Conservation (phyloP, 1,140 invertebrate species). For the Cydia pomonella region DNA sequence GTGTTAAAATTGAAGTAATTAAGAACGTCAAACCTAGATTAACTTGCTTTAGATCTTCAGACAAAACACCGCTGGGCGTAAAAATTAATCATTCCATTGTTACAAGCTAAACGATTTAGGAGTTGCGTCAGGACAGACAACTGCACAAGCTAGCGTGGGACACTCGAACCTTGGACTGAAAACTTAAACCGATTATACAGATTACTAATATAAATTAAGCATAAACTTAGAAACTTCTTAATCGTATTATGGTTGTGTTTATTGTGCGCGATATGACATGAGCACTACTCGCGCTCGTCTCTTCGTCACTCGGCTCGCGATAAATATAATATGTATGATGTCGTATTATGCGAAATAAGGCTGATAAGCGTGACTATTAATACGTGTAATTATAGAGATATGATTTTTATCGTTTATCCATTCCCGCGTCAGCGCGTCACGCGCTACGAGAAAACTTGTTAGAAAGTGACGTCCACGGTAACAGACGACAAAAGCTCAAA, state of each 20-base stretch:
- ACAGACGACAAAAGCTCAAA: too few species aligned
- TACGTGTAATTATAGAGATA: too few species aligned
- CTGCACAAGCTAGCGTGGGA: constrained; percentile 16
- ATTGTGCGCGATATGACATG: too few species aligned
- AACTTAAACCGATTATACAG: constrained; percentile 25
- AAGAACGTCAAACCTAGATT: constrained; percentile 7
- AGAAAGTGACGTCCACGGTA: too few species aligned
- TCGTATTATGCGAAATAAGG: too few species aligned
- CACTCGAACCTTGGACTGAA: constrained; percentile 25
- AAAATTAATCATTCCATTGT: constrained; percentile 33
- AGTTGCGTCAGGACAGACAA: constrained; percentile 19
- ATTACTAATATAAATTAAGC: neutral
- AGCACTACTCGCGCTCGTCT: neutral
- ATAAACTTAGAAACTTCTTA: constrained; percentile 1
- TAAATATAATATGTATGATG: too few species aligned
- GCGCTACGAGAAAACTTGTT: too few species aligned
- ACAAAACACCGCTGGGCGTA: constrained; percentile 22
- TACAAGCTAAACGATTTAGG: neutral
- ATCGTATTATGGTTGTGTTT: neutral
- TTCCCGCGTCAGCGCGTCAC: too few species aligned
- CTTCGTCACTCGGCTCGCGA: too few species aligned
- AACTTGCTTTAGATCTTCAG: constrained; percentile 1
- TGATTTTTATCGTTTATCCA: too few species aligned
- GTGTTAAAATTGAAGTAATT: neutral
- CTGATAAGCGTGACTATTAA: too few species aligned